Evolutionary conservation across 2,888 invertebrate species (phyloP), one percentile per base, ranked within the genome.

Genomic region (Tiliacea citrago): DNA sequence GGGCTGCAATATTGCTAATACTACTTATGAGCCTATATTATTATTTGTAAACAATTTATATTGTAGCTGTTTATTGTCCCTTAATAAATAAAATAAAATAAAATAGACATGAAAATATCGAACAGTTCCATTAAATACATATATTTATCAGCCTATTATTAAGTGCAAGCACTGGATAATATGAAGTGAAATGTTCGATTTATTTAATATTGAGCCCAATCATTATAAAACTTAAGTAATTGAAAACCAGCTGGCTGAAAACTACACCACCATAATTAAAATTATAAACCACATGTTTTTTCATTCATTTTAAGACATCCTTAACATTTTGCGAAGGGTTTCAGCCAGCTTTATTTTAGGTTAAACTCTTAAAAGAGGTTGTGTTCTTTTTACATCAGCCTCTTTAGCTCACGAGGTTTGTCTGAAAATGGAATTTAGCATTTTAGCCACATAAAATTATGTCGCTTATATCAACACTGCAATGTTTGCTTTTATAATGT

Each of bases 361-460:
- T 21, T 53, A 6, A 29, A 21, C 29, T 49, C 21, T 29, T 49
- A 49, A 73, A 81, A 60, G 60, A 63, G 63, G 18, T 74, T n/a
- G 16, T 35, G 16, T 18, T 24, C 5, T 42, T 61, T 61, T 47
- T 60, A 69, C 12, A 21, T 47, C 47, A 55, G 47, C 24, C 13
- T 39, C 21, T 39, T 29, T 35, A 3, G 1, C 18, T n/a, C 18
- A 72, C 10, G 2, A 35, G n/a, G 13, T 35, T 45, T 2, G 18
- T 73, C 29, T 47, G 4, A 45, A 74, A 24, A 73, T 21, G 18
- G 16, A 74, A 21, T 73, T 73, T 35, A 6, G 16, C 12, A 74
- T 16, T 73, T 73, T 35, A 6, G 16, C 12, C 18, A 53, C 70
- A 45, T 45, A 29, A 42, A 18, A 29, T 45, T 10, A n/a, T n/a